Base-by-base conservation (phyloP, 2,888 invertebrate genomes). In the Acrocera orbiculus region DNA sequence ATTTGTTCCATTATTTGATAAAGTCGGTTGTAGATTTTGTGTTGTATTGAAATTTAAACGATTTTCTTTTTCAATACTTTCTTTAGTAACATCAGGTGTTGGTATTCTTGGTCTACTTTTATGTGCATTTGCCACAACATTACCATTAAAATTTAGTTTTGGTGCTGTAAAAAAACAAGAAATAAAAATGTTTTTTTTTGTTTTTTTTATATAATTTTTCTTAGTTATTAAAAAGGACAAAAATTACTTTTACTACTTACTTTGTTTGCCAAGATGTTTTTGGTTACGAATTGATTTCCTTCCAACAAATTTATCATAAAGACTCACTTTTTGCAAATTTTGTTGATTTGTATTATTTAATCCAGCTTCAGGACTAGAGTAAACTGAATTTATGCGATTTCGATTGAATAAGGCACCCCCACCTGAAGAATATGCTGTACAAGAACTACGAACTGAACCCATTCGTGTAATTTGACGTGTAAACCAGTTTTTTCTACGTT, bases 401-500 rank as follows among this genome's bases (percentile, higher is more conserved):
- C 83, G 64, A 9, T 75, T 71, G 49, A 85, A 83, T 30, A 82
- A 66, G 40, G 53, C 44, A 9, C 74, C 73, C 3, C 67, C 67
- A 7, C 76, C 75, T 2, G 82, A 82, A 5, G 82, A 83, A 52
- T 85, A 85, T 0, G 82, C 80, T 0, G 85, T 85, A 1, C 83
- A 82, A 2, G 83, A 79, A 23, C 85, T 85, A 16, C 86, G 67
- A 22, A 80, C 74, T 0, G 85, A 85, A 2, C 85, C 85, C 75
- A 86, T 81, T 45, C 83, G 65, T 9, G 81, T 82, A 43, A 86
- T 76, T 53, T 83, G 83, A 29, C 86, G 68, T 45, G 80, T 80
- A 47, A 87, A 76, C 86, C 86, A 86, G 56, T 81, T 85, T 56
- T 85, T 86, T 23, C 85, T 65, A 34, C 83, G 63, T 53, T 85